Conservation (phyloP, 37 sponge, comb jelly and placozoan genomes). For the Cliona cf. orientalis region DNA sequence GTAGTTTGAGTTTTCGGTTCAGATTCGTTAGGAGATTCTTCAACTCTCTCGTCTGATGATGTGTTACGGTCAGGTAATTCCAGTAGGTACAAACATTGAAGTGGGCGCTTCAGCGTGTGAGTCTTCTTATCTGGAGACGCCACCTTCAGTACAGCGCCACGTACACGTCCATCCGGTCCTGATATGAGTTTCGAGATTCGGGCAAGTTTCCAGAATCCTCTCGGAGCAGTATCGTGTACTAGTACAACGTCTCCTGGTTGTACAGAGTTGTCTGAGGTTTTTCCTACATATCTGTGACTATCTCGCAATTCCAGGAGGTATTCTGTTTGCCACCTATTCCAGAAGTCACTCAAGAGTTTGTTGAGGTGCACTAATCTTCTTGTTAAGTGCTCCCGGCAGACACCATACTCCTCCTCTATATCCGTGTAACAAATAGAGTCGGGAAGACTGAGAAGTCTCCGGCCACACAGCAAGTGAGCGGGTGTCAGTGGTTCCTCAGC, state of each 20-base stretch:
- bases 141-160: slow-evolving; percentile 12
- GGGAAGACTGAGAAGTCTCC: no score
- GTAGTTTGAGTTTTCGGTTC: no score
- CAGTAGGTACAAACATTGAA: no score
- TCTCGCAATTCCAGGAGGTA: slow-evolving; percentile 3
- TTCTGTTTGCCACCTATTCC: slow-evolving; percentile 3
- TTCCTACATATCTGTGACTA: neutral
- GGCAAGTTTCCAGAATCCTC: slow-evolving; percentile 29
- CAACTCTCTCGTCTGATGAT: no score
- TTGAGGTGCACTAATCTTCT: no score
- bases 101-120: no score
- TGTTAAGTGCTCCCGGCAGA: no score
- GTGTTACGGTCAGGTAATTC: no score
- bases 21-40: no score
- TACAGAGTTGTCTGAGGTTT: neutral
- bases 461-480: neutral
- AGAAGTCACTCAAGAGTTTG: no score
- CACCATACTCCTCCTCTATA: neutral
- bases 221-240: slow-evolving; percentile 2
- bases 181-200: neutral
- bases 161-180: neutral
- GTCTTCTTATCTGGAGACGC: no score
- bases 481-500: neutral
- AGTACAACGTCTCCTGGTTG: slow-evolving; percentile 3
- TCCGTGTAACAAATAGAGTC: no score